These are phyloP conservation scores for Alloscopus bannaensis DNA, from an alignment of 2,888 invertebrate genomes.

Conservation along the genomic window DNA sequence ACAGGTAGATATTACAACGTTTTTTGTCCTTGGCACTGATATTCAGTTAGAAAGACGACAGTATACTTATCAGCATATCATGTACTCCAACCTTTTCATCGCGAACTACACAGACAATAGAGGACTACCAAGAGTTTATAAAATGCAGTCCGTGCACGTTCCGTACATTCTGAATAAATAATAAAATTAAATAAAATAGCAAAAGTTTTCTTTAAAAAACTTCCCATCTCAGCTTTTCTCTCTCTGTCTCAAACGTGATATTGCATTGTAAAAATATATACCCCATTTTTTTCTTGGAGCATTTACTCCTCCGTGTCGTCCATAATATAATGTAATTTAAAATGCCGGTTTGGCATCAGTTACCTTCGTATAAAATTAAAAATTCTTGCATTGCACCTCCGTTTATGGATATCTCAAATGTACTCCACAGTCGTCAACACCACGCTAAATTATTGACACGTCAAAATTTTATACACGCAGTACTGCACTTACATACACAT, in stretches of 20 bases:
- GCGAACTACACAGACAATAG: too few relatives aligned
- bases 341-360: neutral
- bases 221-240: neutral
- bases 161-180: too few relatives aligned
- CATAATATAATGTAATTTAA: slow-evolving; percentile 7
- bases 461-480: too few relatives aligned
- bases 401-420: slow-evolving; percentile 14
- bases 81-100: too few relatives aligned
- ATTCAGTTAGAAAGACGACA: slow-evolving; percentile 24
- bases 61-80: neutral
- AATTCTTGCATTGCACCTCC: slow-evolving; percentile 51
- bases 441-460: too few relatives aligned
- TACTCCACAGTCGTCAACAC: too few relatives aligned
- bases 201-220: slow-evolving; percentile 11
- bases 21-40: slow-evolving; percentile 47
- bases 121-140: too few relatives aligned
- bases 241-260: slow-evolving; percentile 7
- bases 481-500: too few relatives aligned
- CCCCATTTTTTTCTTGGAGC: too few relatives aligned
- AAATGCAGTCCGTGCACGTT: too few relatives aligned
- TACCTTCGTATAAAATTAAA: slow-evolving; percentile 42
- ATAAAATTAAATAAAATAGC: slow-evolving; percentile 12
- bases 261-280: slow-evolving; percentile 55
- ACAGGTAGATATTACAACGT: neutral
- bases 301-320: neutral